These are phyloP conservation scores for Drosophila histrio DNA, from an alignment of 2,888 invertebrate species.

Conservation along the genomic window DNA sequence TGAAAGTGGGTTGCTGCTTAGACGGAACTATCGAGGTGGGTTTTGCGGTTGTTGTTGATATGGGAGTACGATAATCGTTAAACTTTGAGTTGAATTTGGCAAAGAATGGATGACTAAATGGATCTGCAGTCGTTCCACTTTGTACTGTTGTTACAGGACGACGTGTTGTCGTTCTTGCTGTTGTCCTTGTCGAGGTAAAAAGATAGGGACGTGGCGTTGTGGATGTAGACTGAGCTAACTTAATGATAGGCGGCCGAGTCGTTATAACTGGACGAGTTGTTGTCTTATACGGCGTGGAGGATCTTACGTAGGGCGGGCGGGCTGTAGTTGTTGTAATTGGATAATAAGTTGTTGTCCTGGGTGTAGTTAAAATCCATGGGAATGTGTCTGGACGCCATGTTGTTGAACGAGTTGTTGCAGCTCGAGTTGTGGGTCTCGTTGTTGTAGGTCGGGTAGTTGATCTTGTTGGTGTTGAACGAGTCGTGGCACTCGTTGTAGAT, in stretches of 20 bases:
- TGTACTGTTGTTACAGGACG: slow-evolving; percentile 28
- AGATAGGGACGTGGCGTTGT: slow-evolving; percentile 63
- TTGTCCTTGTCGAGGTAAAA: slow-evolving; percentile 43
- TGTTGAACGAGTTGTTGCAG: slow-evolving; percentile 7
- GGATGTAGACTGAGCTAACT: slow-evolving; percentile 8
- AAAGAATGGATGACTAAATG: slow-evolving; percentile 62
- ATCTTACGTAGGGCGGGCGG: not conserved
- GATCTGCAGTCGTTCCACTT: slow-evolving; percentile 37
- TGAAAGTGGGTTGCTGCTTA: slow-evolving; percentile 8
- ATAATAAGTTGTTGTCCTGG: not conserved
- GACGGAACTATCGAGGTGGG: not conserved
- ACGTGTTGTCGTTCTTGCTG: slow-evolving; percentile 23
- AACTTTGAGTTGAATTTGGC: slow-evolving; percentile 56
- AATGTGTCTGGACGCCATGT: slow-evolving; percentile 5
- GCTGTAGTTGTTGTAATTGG: slow-evolving; percentile 4
- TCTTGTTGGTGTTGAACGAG: slow-evolving; percentile 10
- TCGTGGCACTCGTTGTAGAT: slow-evolving; percentile 2
- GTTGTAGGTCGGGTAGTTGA: slow-evolving; percentile 21
- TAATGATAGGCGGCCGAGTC: not conserved
- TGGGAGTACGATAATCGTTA: slow-evolving; percentile 1
- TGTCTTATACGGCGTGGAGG: slow-evolving; percentile 1
- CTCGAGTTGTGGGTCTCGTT: slow-evolving; percentile 3
- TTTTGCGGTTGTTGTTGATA: slow-evolving; percentile 6
- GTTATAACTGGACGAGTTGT: slow-evolving; percentile 9
- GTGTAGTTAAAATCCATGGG: too few species aligned